Evolutionary conservation across 1,140 invertebrate species (phyloP).

Genomic region (Drosophila leontia): DNA sequence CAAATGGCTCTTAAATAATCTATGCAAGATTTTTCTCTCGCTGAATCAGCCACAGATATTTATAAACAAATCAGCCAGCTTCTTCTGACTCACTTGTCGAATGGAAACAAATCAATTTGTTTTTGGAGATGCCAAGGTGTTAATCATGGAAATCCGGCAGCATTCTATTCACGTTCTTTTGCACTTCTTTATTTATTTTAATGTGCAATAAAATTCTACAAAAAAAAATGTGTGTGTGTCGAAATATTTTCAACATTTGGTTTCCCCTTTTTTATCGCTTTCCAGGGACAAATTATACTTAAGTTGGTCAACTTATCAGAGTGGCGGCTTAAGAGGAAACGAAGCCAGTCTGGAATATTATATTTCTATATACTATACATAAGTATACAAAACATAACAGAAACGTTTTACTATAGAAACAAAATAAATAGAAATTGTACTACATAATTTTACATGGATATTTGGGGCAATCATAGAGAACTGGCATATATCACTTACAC

Average conservation of each 20-base stretch:
- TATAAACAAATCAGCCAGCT: constrained; percentile 15
- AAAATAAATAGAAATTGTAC: neutral
- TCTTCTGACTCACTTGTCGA: constrained; percentile 48
- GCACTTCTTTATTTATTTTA: constrained; percentile 43
- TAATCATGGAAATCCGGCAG: constrained; percentile 48
- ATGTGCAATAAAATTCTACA: neutral
- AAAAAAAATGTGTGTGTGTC: constrained; percentile 12
- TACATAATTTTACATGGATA: constrained; percentile 1
- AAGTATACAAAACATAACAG: constrained; percentile 23
- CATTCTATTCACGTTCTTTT: constrained; percentile 23
- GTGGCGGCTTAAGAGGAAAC: constrained; percentile 28
- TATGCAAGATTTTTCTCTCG: constrained; percentile 11
- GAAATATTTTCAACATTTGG: constrained; percentile 18
- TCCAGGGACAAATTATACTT: constrained; percentile 19
- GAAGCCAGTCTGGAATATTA: constrained; percentile 48
- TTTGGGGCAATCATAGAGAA: constrained; percentile 16
- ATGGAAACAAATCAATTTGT: constrained; percentile 56
- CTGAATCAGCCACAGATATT: constrained; percentile 33
- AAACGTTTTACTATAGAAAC: constrained; percentile 9
- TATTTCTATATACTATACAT: constrained; percentile 3
- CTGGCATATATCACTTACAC: constrained; percentile 8
- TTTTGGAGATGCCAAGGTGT: constrained; percentile 50
- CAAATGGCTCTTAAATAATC: neutral
- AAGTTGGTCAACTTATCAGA: constrained; percentile 65
- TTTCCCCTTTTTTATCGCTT: constrained; percentile 45